These are phyloP conservation scores for Leptopilina drosophilae DNA, from an alignment of 2,888 invertebrate genomes.

Conservation along the genomic window DNA sequence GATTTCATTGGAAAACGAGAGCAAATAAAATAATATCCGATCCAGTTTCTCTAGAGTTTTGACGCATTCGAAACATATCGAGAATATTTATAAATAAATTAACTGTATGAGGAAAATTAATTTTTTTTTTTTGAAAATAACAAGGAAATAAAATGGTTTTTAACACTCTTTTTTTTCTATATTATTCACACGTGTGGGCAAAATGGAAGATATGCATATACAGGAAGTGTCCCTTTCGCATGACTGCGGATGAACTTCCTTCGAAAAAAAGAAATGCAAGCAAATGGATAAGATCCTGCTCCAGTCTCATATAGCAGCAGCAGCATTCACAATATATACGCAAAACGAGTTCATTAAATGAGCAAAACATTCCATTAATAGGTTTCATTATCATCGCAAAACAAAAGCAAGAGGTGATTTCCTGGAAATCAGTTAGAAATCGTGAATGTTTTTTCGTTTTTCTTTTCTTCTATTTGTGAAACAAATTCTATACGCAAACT, in stretches of 20 bases:
- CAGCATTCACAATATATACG: constrained; percentile 15
- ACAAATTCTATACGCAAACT: not conserved
- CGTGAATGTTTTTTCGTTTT: not conserved
- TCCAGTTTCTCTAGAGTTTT: constrained; percentile 3
- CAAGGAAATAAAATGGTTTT: not conserved
- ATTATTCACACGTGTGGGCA: not conserved
- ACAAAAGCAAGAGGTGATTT: constrained; percentile 1
- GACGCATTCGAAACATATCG: not conserved
- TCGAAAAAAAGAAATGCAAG: constrained; percentile 6
- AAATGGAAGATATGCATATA: constrained; percentile 8
- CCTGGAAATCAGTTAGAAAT: constrained; percentile 16
- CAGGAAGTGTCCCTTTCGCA: constrained; percentile 21
- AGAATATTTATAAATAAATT: too few species aligned
- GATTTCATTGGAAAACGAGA: constrained; percentile 9
- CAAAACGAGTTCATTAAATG: constrained; percentile 7
- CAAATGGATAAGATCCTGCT: constrained; percentile 30
- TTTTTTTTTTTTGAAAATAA: not conserved
- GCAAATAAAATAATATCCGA: constrained; percentile 17
- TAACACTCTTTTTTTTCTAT: not conserved
- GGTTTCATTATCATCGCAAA: constrained; percentile 1
- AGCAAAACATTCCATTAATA: constrained; percentile 3
- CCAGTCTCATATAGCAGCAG: constrained; percentile 11
- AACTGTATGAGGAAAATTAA: not conserved
- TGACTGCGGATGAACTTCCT: constrained; percentile 25
- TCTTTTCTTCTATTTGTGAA: not conserved